phyloP scores from a whole-genome alignment of 2,797 vertebrate genomes.

The Pipistrellus pipistrellus region DNA sequence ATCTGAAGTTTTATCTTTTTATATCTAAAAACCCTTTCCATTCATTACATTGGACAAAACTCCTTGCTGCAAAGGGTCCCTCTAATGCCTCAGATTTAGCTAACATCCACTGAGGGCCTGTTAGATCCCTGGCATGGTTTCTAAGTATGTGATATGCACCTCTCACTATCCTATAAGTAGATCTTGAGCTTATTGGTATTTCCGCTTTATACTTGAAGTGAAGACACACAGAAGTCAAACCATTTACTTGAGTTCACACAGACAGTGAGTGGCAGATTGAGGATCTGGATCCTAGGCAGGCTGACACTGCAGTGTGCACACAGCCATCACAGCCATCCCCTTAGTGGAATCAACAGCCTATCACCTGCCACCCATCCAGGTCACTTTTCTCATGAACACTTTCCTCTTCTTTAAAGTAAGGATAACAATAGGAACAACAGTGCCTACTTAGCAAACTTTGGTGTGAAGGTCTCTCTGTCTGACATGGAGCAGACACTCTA shows the following conservation, averaged over 20 bases:
- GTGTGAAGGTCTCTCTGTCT: background rate
- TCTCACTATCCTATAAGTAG: background rate
- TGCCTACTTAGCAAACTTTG: background rate
- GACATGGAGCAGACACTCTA: background rate
- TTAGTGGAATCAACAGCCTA: background rate
- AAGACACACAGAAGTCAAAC: background rate
- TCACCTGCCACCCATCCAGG: background rate
- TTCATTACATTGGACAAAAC: background rate
- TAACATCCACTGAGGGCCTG: background rate
- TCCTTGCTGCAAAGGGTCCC: background rate
- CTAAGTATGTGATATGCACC: background rate
- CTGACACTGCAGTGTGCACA: background rate
- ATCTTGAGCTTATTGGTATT: background rate
- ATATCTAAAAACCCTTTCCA: background rate
- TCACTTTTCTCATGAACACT: background rate
- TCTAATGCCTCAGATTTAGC: background rate
- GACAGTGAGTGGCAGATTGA: background rate
- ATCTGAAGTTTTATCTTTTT: slow-evolving; percentile 38
- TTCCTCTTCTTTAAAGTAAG: background rate
- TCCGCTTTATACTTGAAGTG: background rate
- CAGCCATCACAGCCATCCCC: background rate
- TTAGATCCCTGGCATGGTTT: background rate
- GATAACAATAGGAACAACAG: background rate
- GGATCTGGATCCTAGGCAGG: background rate
- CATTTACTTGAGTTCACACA: background rate